Conservation (phyloP, 2,113 vertebrate species). For the Neotoma lepida region DNA sequence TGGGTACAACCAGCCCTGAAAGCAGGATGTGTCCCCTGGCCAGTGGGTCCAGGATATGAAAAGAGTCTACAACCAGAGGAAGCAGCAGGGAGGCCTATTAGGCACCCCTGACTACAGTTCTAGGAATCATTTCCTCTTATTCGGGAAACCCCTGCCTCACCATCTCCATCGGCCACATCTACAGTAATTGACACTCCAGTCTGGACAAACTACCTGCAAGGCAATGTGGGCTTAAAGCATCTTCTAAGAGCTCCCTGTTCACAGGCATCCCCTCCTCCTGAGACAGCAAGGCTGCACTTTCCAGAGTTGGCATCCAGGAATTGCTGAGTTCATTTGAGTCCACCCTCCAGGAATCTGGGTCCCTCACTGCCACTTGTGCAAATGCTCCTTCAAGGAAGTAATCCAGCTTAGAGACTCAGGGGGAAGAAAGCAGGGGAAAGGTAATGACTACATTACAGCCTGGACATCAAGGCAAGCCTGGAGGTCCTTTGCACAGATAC, state of each 20-base stretch:
- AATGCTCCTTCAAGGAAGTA: neutral
- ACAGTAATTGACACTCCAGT: neutral
- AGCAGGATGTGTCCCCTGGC: neutral
- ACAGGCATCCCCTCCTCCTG: neutral
- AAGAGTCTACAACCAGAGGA: neutral
- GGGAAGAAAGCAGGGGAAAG: neutral
- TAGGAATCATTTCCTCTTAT: neutral
- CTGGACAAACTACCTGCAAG: neutral
- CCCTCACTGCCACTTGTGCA: neutral
- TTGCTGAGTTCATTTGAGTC: neutral
- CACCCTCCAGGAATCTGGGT: neutral
- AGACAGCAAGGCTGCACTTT: neutral
- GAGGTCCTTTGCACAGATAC: too few relatives aligned
- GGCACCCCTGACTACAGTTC: neutral
- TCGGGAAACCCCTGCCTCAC: neutral
- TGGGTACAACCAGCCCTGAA: too few relatives aligned
- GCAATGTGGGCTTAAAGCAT: neutral
- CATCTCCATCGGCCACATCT: neutral
- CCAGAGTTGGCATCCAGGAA: neutral
- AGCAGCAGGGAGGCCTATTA: neutral
- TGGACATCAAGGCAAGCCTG: fast-evolving
- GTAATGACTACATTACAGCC: neutral
- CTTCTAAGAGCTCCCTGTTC: neutral
- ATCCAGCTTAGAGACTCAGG: neutral
- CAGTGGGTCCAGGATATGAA: fast-evolving